phyloP scores from a whole-genome alignment of 2,888 invertebrate genomes.

The Drosophila birchii region DNA sequence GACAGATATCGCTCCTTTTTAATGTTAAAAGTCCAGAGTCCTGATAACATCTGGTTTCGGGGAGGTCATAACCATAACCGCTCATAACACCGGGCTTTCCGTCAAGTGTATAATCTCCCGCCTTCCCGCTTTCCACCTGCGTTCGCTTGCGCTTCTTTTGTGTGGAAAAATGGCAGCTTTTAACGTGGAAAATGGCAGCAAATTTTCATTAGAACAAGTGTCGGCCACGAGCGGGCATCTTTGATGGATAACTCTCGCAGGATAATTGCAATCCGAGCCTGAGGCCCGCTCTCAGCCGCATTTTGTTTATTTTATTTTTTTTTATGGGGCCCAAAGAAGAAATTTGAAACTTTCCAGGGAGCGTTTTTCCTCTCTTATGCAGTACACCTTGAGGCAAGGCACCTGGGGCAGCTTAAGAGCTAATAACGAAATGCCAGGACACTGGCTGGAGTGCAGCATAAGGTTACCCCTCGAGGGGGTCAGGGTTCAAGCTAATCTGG shows the following conservation, averaged over 20 bases:
- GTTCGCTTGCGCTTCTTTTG: background rate
- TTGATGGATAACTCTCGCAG: slow-evolving; percentile 68
- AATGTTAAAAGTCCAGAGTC: background rate
- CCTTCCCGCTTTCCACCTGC: background rate
- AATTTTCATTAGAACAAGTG: slow-evolving; percentile 64
- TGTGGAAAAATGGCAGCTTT: too few relatives aligned
- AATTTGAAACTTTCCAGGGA: slow-evolving; percentile 64
- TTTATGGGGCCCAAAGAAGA: slow-evolving; percentile 56
- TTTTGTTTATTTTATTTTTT: slow-evolving; percentile 48
- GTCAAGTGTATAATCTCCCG: slow-evolving; percentile 1
- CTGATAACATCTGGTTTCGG: slow-evolving; percentile 23
- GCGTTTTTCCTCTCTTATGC: background rate
- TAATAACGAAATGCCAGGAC: slow-evolving; percentile 58
- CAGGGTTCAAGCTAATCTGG: slow-evolving; percentile 27
- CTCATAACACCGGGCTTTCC: slow-evolving; percentile 4
- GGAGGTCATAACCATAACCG: slow-evolving; percentile 22
- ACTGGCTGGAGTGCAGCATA: slow-evolving; percentile 35
- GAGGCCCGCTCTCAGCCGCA: background rate
- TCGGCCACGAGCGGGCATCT: slow-evolving; percentile 19
- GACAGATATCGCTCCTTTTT: slow-evolving; percentile 10
- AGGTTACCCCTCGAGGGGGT: slow-evolving; percentile 24
- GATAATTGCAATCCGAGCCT: slow-evolving; percentile 70
- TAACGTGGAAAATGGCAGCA: slow-evolving; percentile 40
- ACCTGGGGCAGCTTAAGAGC: slow-evolving; percentile 58
- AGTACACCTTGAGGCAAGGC: slow-evolving; percentile 43